Evolutionary conservation across 2,888 invertebrate genomes (phyloP).

Genomic region (Agrochola lota): DNA sequence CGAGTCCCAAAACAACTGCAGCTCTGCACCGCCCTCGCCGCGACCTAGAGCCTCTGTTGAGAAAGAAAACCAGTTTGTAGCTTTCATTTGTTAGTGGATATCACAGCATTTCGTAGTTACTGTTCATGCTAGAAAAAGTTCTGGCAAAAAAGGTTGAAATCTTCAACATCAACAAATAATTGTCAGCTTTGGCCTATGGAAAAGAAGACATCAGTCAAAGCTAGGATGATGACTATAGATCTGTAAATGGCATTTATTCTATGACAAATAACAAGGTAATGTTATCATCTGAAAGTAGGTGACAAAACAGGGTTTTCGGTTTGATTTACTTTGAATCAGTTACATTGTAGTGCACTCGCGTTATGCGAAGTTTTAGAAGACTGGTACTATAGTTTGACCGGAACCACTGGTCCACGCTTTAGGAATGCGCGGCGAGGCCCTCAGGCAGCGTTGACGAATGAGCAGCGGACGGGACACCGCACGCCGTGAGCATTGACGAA

Average conservation of each 20-base stretch:
- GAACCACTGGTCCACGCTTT: too few species aligned
- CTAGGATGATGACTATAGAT: not conserved
- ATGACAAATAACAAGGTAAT: not conserved
- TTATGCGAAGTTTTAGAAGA: not conserved
- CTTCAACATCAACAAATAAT: not conserved
- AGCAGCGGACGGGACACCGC: too few species aligned
- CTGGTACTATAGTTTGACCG: not conserved
- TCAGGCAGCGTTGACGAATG: too few species aligned
- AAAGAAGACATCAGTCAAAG: not conserved
- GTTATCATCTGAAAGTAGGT: not conserved
- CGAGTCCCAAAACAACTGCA: constrained; percentile 97
- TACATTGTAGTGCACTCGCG: not conserved
- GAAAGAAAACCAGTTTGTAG: constrained; percentile 7
- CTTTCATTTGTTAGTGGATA: not conserved
- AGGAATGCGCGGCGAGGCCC: too few species aligned
- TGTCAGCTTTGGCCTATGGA: not conserved
- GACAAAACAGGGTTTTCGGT: not conserved
- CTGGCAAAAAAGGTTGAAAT: not conserved
- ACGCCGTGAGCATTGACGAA: too few species aligned
- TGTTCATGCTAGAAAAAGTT: not conserved
- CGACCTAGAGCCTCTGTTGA: constrained; percentile 84
- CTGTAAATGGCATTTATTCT: not conserved
- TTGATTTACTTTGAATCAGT: not conserved
- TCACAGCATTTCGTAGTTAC: not conserved
- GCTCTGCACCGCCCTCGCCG: constrained; percentile 89